These are phyloP conservation scores for Rhodeus uyekii DNA, from an alignment of 2,797 vertebrate species.

Conservation along the genomic window DNA sequence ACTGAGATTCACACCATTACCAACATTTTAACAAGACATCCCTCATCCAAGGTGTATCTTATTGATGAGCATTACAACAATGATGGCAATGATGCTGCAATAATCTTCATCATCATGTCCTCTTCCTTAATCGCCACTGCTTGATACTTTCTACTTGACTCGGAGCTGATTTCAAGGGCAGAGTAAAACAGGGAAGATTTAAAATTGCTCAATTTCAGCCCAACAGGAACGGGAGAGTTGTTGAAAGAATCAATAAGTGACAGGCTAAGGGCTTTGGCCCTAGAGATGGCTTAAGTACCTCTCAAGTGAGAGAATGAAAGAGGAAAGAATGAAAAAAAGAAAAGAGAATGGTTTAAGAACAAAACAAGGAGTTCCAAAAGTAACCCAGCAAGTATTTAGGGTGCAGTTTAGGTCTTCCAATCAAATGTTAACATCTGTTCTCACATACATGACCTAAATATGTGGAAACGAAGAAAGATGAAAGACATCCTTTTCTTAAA, in stretches of 20 bases:
- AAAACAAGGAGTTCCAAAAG: conserved; percentile 5
- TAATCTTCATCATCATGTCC: conserved; percentile 11
- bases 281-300: conserved; percentile 19
- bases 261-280: conserved; percentile 25
- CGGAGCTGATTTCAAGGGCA: conserved; percentile 36
- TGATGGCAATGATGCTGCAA: neutral
- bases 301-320: conserved; percentile 9
- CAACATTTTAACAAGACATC: neutral
- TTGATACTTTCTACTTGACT: conserved; percentile 14
- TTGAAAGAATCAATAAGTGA: conserved; percentile 31
- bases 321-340: conserved; percentile 15
- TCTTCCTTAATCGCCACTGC: neutral
- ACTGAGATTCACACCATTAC: neutral
- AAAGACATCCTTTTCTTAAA: neutral
- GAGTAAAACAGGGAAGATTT: conserved; percentile 23
- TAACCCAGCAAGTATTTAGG: neutral
- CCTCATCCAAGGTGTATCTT: neutral
- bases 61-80: neutral
- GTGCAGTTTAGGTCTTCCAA: neutral
- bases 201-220: conserved; percentile 38
- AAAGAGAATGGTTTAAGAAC: neutral
- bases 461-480: conserved; percentile 3
- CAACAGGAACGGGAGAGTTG: neutral
- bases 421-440: neutral
- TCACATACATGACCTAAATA: neutral